Evolutionary conservation across 2,797 vertebrate genomes (phyloP), one percentile per base, ranked within the genome.

Genomic region (Malurus leucopterus): DNA sequence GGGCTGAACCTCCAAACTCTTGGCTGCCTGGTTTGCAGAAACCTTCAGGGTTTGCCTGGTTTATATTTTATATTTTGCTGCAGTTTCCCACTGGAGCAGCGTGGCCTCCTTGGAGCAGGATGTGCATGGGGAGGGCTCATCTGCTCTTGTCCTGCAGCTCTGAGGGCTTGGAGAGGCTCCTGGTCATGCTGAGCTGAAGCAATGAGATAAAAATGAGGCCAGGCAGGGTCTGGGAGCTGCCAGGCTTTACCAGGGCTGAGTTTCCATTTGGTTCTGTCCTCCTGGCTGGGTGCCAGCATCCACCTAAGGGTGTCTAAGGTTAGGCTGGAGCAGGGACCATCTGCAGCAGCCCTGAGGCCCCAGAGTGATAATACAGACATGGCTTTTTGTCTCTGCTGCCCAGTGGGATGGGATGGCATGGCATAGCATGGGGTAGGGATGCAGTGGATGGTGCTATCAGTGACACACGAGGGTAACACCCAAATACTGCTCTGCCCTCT

Each of bases 331-430:
- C 41, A 27, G 73, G 38, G 30, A 65, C 67, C 50, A 9, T 51
- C 23, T 65, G 81, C 58, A 54, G 78, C 81, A 59, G 0, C 9
- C 47, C 82, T 3, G 7, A 38, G 30, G 44, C 30, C 58, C 47
- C 55, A 32, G 69, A 58, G 26, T 40, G 46, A 2, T 9, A 22
- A 41, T 6, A 13, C 2, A 4, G 55, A 55, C 18, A 0, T 0
- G 17, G 18, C 19, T 47, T 14, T 83, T 41, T 38, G 68, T 41
- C 36, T 36, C 59, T 62, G 38, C 30, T 81, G 81, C 63, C 54
- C 40, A 1, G 68, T 20, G 63, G 57, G 38, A 41, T 41, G 40
- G 40, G 17, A 43, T 43, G 67, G 47, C 22, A 16, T 36, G 64
- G 38, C 26, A 44, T 43, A 8, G 49, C 22, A 5, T 65, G 50